Base-by-base conservation (phyloP, 1,140 invertebrate species). In the Psilanteris sp. region DNA sequence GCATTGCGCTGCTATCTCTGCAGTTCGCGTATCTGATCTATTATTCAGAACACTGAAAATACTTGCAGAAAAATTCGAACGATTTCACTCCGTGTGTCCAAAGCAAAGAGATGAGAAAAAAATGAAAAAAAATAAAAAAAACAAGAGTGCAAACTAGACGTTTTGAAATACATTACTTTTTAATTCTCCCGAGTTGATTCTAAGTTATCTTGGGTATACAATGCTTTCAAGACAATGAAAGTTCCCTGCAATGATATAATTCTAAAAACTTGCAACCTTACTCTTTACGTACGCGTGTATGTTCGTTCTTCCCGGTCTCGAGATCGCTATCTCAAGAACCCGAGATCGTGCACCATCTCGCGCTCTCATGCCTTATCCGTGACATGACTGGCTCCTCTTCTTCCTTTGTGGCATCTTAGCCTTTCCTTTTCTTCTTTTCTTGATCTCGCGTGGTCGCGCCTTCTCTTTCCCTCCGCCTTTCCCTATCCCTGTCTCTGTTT, bases 321-420 rank as follows among this genome's bases (percentile, higher is more conserved):
- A 50, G 57, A 71, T 67, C 57, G 34, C 64, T 50, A 64, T 64
- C 57, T 57, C 55, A 24, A 75, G 54, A 61, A 55, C 37, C 18
- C 34, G 32, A 61, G 64, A 70, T 59, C 64, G 44, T 41, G 52
- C 59, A 62, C 39, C 66, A 68, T 70, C 70, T 71, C 55, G 54
- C 67, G 59, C 66, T 78, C 55, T 43, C 76, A 77, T 79, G 50
- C 77, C 73, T 77, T 79, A 68, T 73, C 75, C 61, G 48, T 71
- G 61, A 73, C 59, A 61, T 68, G 67, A 66, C 75, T 66, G 44
- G 55, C 59, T 52, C 70, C 50, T 70, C 52, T 76, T 76, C 73
- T 76, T 76, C 70, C 57, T 72, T 71, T 71, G 44, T 36, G 13
- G 16, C 41, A 27, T 32, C 41, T 50, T 64, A 62, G 71, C 61